Evolutionary conservation across 2,797 vertebrate species (phyloP).

Genomic region (Argya squamiceps): DNA sequence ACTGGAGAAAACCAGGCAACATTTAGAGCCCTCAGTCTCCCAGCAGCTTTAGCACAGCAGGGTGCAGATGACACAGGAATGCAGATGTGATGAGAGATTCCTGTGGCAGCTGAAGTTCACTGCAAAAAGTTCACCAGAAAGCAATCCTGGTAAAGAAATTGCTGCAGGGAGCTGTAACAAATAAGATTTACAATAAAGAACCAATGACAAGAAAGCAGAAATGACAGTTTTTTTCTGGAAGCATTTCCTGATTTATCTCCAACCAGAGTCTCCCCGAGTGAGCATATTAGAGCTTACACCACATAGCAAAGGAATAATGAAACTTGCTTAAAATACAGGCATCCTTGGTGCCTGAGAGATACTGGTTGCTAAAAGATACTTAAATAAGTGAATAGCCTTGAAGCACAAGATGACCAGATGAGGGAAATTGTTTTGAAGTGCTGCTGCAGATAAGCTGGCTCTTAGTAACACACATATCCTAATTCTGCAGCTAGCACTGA

Average conservation of each 20-base stretch:
- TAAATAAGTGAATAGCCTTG: background rate
- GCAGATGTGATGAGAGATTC: conserved; percentile 14
- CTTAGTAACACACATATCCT: background rate
- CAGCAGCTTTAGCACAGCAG: background rate
- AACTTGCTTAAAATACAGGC: background rate
- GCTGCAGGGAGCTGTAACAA: background rate
- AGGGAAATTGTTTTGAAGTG: background rate
- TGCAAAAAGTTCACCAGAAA: conserved; percentile 20
- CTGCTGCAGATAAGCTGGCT: background rate
- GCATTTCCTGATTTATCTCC: conserved; percentile 40
- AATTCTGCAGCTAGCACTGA: background rate
- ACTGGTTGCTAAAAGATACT: background rate
- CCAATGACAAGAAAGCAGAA: background rate
- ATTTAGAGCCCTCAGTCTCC: background rate
- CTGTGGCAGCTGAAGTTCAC: conserved; percentile 1
- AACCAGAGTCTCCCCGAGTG: background rate
- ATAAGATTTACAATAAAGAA: conserved; percentile 25
- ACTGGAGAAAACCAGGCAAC: background rate
- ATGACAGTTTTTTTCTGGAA: conserved; percentile 28
- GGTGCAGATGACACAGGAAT: background rate
- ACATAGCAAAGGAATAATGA: background rate
- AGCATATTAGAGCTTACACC: background rate
- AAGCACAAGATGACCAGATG: background rate
- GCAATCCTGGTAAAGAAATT: background rate
- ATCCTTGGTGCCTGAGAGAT: background rate